Evolutionary conservation across 2,888 invertebrate genomes (phyloP).

Genomic region (Xestia c-nigrum): DNA sequence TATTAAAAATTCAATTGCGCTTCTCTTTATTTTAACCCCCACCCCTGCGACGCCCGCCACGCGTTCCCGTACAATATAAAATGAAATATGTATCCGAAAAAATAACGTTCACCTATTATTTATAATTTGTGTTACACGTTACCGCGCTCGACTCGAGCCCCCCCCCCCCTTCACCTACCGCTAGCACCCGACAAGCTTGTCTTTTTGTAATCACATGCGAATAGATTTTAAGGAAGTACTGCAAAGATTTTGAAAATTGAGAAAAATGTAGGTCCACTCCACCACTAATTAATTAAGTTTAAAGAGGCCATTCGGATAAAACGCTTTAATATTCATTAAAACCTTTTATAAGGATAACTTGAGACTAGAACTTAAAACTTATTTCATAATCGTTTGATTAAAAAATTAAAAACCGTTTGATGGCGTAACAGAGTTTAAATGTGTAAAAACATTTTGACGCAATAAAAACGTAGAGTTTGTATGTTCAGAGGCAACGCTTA

Average conservation of each 20-base stretch:
- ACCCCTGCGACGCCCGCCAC: slow-evolving; percentile 82
- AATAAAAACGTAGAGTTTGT: slow-evolving; percentile 69
- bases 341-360: slow-evolving; percentile 29
- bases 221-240: slow-evolving; percentile 51
- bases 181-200: slow-evolving; percentile 67
- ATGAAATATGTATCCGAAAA: slow-evolving; percentile 90
- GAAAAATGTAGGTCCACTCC: neutral
- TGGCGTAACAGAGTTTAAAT: slow-evolving; percentile 59
- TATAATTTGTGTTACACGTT: slow-evolving; percentile 87
- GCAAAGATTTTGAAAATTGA: slow-evolving; percentile 26
- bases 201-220: slow-evolving; percentile 61
- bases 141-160: slow-evolving; percentile 63
- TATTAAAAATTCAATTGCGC: slow-evolving; percentile 91
- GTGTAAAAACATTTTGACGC: slow-evolving; percentile 70
- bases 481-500: slow-evolving; percentile 72
- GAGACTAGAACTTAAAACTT: slow-evolving; percentile 38
- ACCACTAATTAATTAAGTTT: neutral
- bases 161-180: slow-evolving; percentile 46
- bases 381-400: slow-evolving; percentile 52
- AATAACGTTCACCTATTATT: slow-evolving; percentile 89
- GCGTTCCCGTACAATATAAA: slow-evolving; percentile 87
- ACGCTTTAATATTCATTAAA: slow-evolving; percentile 24
- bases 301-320: neutral
- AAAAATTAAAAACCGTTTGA: slow-evolving; percentile 39
- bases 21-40: slow-evolving; percentile 91